These are phyloP conservation scores for Anniella stebbinsi DNA, from an alignment of 2,797 vertebrate species.

Conservation along the genomic window DNA sequence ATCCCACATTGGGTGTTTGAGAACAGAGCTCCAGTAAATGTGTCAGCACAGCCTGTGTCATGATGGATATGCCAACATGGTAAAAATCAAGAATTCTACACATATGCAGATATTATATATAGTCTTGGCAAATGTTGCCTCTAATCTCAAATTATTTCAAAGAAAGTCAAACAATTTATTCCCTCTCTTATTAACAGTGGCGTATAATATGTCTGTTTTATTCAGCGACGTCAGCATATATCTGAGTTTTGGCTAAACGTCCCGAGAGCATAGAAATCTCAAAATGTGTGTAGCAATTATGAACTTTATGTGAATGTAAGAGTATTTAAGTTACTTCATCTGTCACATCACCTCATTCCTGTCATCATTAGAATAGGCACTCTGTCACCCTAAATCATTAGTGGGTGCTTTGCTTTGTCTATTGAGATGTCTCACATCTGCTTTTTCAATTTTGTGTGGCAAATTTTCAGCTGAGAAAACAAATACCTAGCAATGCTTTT, in stretches of 20 bases:
- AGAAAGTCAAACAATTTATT: not conserved
- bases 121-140: conserved; percentile 13
- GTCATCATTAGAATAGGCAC: conserved; percentile 15
- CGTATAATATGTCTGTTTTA: not conserved
- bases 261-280: not conserved
- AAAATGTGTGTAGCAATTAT: not conserved
- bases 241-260: not conserved
- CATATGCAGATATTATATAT: conserved; percentile 17
- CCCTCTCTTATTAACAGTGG: not conserved
- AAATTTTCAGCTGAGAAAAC: conserved; percentile 60
- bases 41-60: accelerated
- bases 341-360: not conserved
- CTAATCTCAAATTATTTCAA: conserved; percentile 2
- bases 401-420: not conserved
- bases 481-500: conserved; percentile 54
- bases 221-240: conserved; percentile 8
- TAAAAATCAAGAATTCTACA: not conserved
- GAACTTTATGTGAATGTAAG: not conserved
- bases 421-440: not conserved
- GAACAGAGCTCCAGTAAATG: conserved; percentile 33
- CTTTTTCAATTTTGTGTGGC: conserved; percentile 42
- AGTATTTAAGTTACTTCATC: conserved; percentile 1
- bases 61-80: not conserved
- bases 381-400: conserved; percentile 1
- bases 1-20: conserved; percentile 1